Conservation (phyloP, 2,797 vertebrate genomes). For the Enteromius afrohamiltoni region DNA sequence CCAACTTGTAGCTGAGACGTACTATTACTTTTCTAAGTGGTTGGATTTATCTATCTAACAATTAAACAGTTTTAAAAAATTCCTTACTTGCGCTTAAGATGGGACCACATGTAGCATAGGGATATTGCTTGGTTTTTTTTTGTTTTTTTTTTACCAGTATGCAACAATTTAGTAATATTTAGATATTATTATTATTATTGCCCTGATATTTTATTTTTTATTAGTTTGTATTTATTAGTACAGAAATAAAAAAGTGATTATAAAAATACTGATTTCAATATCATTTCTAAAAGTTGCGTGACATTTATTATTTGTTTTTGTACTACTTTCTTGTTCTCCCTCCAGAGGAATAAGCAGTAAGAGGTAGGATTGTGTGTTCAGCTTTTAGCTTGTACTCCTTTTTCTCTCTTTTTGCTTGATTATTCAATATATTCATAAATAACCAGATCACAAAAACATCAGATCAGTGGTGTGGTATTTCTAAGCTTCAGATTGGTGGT, state of each 20-base stretch:
- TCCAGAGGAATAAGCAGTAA: constrained; percentile 69
- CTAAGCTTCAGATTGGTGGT: constrained; percentile 16
- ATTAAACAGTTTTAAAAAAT: neutral
- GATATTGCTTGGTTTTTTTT: neutral
- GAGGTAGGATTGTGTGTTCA: constrained; percentile 68
- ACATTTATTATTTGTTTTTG: constrained; percentile 23
- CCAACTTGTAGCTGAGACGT: neutral
- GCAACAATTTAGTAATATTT: neutral
- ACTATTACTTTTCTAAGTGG: neutral
- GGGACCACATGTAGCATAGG: neutral
- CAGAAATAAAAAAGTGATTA: neutral
- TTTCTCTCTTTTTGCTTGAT: neutral
- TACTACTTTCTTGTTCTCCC: constrained; percentile 30
- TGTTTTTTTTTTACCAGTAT: neutral
- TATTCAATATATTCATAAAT: neutral
- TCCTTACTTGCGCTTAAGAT: neutral
- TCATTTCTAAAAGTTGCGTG: neutral
- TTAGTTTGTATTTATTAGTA: too few species aligned
- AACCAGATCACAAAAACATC: too few species aligned
- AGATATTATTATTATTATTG: neutral
- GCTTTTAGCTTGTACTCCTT: neutral
- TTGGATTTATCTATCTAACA: neutral
- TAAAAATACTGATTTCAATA: neutral
- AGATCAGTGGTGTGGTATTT: constrained; percentile 28
- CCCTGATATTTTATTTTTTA: too few species aligned